Evolutionary conservation across 2,888 invertebrate species (phyloP).

Genomic region (Microctonus aethiopoides): DNA sequence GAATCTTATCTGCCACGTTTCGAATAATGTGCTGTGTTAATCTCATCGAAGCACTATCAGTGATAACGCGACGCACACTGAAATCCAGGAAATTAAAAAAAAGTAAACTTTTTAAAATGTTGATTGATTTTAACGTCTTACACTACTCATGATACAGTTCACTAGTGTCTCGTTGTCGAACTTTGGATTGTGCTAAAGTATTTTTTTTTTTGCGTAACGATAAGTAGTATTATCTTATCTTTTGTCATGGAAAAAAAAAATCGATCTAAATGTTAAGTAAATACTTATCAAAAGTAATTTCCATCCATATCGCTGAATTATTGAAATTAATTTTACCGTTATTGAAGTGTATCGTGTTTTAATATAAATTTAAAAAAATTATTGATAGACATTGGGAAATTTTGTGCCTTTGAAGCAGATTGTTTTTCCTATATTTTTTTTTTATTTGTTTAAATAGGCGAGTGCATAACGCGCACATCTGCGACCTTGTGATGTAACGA

Average conservation of each 20-base stretch:
- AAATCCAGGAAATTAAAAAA: neutral
- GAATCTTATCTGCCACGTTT: neutral
- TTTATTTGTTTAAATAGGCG: neutral
- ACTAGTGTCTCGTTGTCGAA: neutral
- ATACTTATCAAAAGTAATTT: neutral
- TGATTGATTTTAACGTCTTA: slow-evolving; percentile 9
- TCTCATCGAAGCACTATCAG: neutral
- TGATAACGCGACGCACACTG: neutral
- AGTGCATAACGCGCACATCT: neutral
- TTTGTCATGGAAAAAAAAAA: neutral
- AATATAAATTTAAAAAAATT: neutral
- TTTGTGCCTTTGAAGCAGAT: neutral
- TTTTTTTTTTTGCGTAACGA: slow-evolving; percentile 1
- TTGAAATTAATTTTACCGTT: neutral
- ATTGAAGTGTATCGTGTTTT: neutral
- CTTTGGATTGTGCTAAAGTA: slow-evolving; percentile 17
- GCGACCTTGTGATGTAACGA: slow-evolving; percentile 9
- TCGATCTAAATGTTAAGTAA: neutral
- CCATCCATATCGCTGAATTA: neutral
- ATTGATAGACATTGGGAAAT: neutral
- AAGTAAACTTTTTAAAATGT: slow-evolving; percentile 6
- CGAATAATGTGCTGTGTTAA: neutral
- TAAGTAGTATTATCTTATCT: slow-evolving; percentile 29
- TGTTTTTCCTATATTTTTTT: neutral
- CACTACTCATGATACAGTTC: neutral